Evolutionary conservation across 2,797 vertebrate genomes (phyloP).

Genomic region (Limosa lapponica): DNA sequence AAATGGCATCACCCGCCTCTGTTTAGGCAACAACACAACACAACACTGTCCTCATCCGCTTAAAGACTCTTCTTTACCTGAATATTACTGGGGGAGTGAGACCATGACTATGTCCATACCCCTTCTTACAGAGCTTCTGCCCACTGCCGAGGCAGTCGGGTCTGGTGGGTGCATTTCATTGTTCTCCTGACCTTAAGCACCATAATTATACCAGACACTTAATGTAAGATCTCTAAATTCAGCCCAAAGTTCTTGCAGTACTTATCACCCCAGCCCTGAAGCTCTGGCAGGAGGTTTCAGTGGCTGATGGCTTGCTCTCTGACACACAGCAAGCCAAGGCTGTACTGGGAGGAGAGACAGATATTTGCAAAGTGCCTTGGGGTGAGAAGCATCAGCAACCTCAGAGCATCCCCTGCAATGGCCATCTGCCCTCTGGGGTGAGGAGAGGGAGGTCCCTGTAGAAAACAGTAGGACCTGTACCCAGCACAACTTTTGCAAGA

Average conservation of each 20-base stretch:
- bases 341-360: neutral
- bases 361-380: neutral
- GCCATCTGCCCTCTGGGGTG: neutral
- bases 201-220: neutral
- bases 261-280: neutral
- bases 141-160: accelerated
- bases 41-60: neutral
- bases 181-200: neutral
- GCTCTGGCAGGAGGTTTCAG: neutral
- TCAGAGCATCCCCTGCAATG: neutral
- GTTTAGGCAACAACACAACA: neutral
- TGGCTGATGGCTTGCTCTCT: neutral
- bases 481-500: neutral
- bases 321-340: neutral
- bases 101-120: neutral
- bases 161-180: neutral
- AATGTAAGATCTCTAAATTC: neutral
- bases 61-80: neutral
- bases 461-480: neutral
- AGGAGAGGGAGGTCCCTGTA: neutral
- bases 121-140: neutral
- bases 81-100: neutral
- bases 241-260: neutral
- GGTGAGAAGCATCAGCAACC: neutral
- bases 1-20: neutral